These are phyloP conservation scores for Metridium senile DNA, from an alignment of 92 coral and sea anemone genomes.

Conservation along the genomic window DNA sequence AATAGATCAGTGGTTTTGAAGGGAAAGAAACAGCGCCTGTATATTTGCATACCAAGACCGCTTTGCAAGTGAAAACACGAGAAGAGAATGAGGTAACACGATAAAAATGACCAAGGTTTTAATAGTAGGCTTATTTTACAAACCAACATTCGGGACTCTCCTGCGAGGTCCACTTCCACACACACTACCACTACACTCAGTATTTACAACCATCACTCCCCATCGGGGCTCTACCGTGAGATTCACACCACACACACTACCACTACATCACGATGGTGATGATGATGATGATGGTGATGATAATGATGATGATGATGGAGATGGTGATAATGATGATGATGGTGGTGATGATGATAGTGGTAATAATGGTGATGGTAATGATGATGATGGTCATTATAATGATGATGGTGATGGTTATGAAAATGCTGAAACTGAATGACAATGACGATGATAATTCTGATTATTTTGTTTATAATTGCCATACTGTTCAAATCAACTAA, in stretches of 20 bases:
- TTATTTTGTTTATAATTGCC: background rate
- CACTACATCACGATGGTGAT: background rate
- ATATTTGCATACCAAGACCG: slow-evolving; percentile 28
- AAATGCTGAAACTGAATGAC: background rate
- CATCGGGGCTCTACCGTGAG: too few species aligned
- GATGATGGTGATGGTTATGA: background rate
- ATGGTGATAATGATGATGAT: background rate
- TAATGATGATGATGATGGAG: background rate
- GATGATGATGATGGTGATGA: background rate
- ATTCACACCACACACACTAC: too few species aligned
- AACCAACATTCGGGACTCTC: too few species aligned
- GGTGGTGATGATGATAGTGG: background rate
- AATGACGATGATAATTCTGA: background rate
- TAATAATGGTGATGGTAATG: background rate
- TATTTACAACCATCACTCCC: too few species aligned
- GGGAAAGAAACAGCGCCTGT: slow-evolving; percentile 40
- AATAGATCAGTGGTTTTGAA: slow-evolving; percentile 18
- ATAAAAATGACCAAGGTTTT: background rate
- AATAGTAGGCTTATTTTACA: too few species aligned
- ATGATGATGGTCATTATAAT: background rate
- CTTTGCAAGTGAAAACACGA: background rate
- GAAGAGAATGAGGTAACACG: background rate
- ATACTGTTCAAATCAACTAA: background rate
- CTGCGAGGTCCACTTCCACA: too few species aligned
- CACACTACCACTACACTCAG: too few species aligned